Percentiles rank a stretch among this genome's conserved stretches.
Evolutionary conservation across 2,797 vertebrate genomes (phyloP).

Genomic region (Danionella dracula): DNA sequence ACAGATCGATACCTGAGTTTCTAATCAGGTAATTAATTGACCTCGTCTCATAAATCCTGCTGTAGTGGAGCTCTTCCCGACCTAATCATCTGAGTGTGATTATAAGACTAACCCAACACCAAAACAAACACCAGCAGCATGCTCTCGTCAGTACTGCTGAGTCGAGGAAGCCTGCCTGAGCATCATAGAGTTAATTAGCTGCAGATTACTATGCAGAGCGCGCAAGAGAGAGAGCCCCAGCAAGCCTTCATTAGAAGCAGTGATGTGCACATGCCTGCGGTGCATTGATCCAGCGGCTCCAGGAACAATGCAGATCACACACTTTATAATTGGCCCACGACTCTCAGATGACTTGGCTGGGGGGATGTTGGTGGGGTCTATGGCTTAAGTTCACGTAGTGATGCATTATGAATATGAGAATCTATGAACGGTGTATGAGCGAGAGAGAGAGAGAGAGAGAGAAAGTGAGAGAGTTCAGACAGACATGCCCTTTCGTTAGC

Average conservation of each 20-base stretch:
- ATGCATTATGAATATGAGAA: not conserved
- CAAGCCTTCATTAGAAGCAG: slow-evolving; percentile 82
- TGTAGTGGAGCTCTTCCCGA: slow-evolving; percentile 33
- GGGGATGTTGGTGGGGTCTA: slow-evolving; percentile 47
- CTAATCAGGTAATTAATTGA: slow-evolving; percentile 50
- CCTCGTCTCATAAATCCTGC: slow-evolving; percentile 58
- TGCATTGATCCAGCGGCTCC: slow-evolving; percentile 77
- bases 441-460: slow-evolving; percentile 14
- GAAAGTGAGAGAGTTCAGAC: slow-evolving; percentile 48
- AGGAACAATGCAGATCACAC: slow-evolving; percentile 80
- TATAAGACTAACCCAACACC: slow-evolving; percentile 66
- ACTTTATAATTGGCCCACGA: slow-evolving; percentile 79
- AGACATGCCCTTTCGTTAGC: slow-evolving; percentile 51
- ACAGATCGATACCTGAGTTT: slow-evolving; percentile 10
- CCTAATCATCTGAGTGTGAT: slow-evolving; percentile 52
- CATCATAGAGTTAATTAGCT: slow-evolving; percentile 83
- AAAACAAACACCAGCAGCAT: slow-evolving; percentile 74
- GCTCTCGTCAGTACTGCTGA: slow-evolving; percentile 72
- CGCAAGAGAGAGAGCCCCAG: slow-evolving; percentile 78
- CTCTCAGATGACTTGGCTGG: slow-evolving; percentile 67
- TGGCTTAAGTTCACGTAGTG: slow-evolving; percentile 31
- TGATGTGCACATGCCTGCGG: slow-evolving; percentile 81
- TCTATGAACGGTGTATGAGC: not conserved
- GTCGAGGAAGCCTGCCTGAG: slow-evolving; percentile 75
- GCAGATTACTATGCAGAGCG: slow-evolving; percentile 82